A percentile compares a stretch with the other conserved stretches of the same genome.
Conservation (phyloP, 2,888 invertebrate genomes). For the Amorpha juglandis region DNA sequence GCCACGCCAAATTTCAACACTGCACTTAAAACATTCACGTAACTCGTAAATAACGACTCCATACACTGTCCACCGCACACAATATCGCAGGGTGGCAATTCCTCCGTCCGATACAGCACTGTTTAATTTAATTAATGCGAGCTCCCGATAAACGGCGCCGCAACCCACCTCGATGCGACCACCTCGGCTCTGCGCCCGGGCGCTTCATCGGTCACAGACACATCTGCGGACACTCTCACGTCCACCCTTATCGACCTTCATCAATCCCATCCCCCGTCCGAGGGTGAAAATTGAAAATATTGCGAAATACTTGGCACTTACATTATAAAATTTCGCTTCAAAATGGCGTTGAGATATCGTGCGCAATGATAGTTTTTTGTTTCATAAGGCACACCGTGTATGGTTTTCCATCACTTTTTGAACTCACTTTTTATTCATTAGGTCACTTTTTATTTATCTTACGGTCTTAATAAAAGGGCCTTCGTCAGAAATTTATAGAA, state of each 20-base stretch:
- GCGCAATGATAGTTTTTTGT: constrained; percentile 84
- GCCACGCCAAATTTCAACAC: constrained; percentile 52
- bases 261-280: constrained; percentile 51
- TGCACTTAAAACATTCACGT: constrained; percentile 22
- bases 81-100: constrained; percentile 37
- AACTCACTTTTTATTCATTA: constrained; percentile 64
- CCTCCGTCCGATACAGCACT: constrained; percentile 47
- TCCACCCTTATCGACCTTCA: constrained; percentile 54
- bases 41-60: constrained; percentile 14
- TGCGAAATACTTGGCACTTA: constrained; percentile 85
- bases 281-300: constrained; percentile 72
- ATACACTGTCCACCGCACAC: constrained; percentile 26
- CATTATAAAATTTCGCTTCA: constrained; percentile 85
- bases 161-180: constrained; percentile 74
- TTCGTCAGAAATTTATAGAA: constrained; percentile 63
- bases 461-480: constrained; percentile 47
- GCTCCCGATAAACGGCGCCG: constrained; percentile 65
- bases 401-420: constrained; percentile 66
- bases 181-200: constrained; percentile 55
- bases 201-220: constrained; percentile 49
- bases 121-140: constrained; percentile 76
- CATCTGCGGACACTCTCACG: constrained; percentile 49
- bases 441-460: constrained; percentile 62
- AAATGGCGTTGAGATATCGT: constrained; percentile 85
- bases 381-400: constrained; percentile 74